Conservation (phyloP, 2,888 invertebrate species). For the Drosophila heteroneura region DNA sequence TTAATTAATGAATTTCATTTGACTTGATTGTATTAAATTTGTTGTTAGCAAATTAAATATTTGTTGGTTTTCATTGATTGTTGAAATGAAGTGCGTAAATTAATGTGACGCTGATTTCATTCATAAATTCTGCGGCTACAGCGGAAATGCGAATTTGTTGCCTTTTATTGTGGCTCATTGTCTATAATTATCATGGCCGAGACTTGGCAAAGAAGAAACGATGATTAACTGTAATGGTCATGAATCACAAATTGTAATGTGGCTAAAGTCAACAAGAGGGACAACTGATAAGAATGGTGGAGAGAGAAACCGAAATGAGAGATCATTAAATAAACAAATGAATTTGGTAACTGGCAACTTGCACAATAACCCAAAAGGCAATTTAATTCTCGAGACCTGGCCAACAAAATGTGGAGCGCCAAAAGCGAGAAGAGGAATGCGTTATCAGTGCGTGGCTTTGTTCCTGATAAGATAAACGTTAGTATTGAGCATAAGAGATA, state of each 20-base stretch:
- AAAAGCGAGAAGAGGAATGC: slow-evolving; percentile 53
- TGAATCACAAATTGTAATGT: slow-evolving; percentile 70
- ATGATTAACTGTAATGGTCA: slow-evolving; percentile 68
- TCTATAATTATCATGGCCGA: slow-evolving; percentile 65
- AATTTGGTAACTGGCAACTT: slow-evolving; percentile 60
- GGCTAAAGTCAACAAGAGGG: slow-evolving; percentile 49
- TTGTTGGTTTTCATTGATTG: slow-evolving; percentile 44
- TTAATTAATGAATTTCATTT: neutral
- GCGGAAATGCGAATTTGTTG: slow-evolving; percentile 56
- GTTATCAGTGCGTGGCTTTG: slow-evolving; percentile 62
- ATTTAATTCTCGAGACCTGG: slow-evolving; percentile 22
- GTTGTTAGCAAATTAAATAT: neutral
- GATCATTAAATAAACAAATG: slow-evolving; percentile 52
- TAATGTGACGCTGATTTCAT: slow-evolving; percentile 37
- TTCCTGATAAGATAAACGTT: slow-evolving; percentile 57
- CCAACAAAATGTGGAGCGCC: slow-evolving; percentile 49
- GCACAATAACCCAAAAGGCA: slow-evolving; percentile 50
- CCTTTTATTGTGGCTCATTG: slow-evolving; percentile 61
- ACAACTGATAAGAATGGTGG: slow-evolving; percentile 6
- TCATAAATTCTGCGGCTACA: slow-evolving; percentile 58
- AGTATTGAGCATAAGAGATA: slow-evolving; percentile 61
- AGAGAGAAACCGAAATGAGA: slow-evolving; percentile 10
- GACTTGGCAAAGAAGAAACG: slow-evolving; percentile 40
- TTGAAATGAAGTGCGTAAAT: slow-evolving; percentile 53
- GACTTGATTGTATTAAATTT: neutral